Evolutionary conservation across 2,888 invertebrate genomes (phyloP), one percentile per base, ranked within the genome.

Genomic region (Drosophila lacicola): DNA sequence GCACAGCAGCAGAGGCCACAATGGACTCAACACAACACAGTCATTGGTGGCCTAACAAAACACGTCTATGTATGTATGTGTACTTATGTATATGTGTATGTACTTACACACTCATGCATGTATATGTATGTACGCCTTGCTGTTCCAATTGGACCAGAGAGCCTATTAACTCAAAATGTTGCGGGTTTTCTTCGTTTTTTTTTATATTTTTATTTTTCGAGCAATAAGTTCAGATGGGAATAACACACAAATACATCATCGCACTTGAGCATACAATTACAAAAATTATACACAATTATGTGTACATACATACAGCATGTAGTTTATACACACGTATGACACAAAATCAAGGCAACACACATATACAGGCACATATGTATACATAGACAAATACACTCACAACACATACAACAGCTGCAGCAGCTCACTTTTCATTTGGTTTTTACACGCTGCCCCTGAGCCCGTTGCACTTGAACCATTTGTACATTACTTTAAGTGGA

Each of bases 271-370:
- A 57, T 36, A 57, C 47, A 63, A 25, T 36, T 36, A 53, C 45
- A 46, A 17, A 45, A 61, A 42, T 69, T 69, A 55, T 62, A 60
- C 58, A 74, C 58, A 70, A 60, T 70, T 74, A 61, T 70, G 55
- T 61, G 36, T 57, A 41, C 34, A 47, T 50, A 53, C 29, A 55
- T 60, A 60, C 8, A 25, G 34, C 65, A 49, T 72, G 49, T 69
- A 60, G 64, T 65, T 75, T 53, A 68, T 74, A 62, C 62, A 80
- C 74, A 72, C 68, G 77, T 57, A 74, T 74, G 73, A 60, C 65
- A 74, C 70, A 74, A 81, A 78, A 75, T 68, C 73, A 82, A 79
- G 80, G 80, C 73, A 77, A 80, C 64, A 71, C 61, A 45, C 53
- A 75, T 45, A 75, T 63, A 57, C 41, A 45, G 39, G 58, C 64